A percentile compares a stretch with the other conserved stretches of the same genome.
Evolutionary conservation across 2,797 vertebrate genomes (phyloP).

Genomic region (Podarcis siculus): DNA sequence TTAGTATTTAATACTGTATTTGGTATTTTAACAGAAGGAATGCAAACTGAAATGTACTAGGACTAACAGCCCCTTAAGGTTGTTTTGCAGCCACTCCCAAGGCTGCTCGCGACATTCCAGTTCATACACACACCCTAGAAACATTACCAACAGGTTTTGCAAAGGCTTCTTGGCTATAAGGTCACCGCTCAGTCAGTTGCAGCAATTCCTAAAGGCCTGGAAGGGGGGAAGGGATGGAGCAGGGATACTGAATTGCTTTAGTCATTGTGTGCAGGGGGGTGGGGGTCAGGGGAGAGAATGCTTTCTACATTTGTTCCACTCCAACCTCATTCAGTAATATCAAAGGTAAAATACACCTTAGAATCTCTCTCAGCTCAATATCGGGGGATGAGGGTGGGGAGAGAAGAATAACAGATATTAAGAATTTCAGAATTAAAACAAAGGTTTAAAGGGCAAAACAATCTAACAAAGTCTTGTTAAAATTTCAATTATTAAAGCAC

Average conservation of each 20-base stretch:
- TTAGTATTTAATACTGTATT: neutral
- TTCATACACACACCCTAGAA: slow-evolving; percentile 54
- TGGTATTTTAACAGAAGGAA: neutral
- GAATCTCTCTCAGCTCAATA: slow-evolving; percentile 8
- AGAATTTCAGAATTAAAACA: neutral
- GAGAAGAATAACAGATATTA: neutral
- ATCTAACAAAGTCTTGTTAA: neutral
- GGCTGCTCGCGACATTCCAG: slow-evolving; percentile 45
- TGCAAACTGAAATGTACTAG: neutral
- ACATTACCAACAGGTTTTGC: slow-evolving; percentile 44
- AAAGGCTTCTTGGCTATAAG: slow-evolving; percentile 43
- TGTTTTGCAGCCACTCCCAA: slow-evolving; percentile 19
- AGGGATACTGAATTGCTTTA: slow-evolving; percentile 8
- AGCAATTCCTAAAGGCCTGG: slow-evolving; percentile 22
- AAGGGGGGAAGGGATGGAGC: neutral
- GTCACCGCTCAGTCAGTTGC: slow-evolving; percentile 35
- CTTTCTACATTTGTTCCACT: neutral
- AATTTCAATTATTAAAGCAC: neutral
- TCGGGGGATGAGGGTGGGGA: too few relatives aligned
- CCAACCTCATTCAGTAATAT: neutral
- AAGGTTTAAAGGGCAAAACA: neutral
- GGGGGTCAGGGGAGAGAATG: slow-evolving; percentile 5
- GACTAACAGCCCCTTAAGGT: neutral
- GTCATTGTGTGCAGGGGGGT: neutral
- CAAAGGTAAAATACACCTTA: neutral